phyloP scores from a whole-genome alignment of 1,140 invertebrate species.

The Rhagoletis zephyria region DNA sequence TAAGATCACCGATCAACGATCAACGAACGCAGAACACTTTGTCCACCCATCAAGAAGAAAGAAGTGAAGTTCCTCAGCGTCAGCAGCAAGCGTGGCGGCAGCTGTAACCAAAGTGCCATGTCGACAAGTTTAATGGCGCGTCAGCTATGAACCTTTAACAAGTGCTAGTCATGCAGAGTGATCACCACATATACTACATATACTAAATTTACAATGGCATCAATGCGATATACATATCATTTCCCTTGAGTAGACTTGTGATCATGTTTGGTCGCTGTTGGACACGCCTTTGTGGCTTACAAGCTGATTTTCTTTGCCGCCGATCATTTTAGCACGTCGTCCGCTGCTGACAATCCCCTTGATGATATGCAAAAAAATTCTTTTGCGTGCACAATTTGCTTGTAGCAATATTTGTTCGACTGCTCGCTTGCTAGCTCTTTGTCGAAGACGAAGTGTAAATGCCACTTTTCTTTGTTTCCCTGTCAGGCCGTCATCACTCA shows the following conservation, averaged over 20 bases:
- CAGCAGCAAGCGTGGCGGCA: background rate
- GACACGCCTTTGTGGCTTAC: background rate
- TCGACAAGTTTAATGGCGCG: constrained; percentile 30
- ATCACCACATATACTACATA: background rate
- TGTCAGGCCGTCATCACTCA: constrained; percentile 13
- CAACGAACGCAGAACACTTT: background rate
- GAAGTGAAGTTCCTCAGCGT: background rate
- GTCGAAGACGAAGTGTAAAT: background rate
- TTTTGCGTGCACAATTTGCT: background rate
- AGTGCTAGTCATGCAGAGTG: background rate
- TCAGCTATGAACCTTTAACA: background rate
- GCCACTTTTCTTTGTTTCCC: constrained; percentile 39
- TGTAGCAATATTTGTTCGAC: no score
- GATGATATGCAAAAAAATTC: constrained; percentile 45
- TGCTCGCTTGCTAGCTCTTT: no score
- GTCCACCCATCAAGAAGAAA: background rate
- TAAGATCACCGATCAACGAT: background rate
- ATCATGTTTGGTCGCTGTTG: background rate
- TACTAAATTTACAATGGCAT: no score
- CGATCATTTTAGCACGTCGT: constrained; percentile 36
- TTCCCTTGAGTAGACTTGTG: background rate
- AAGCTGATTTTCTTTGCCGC: background rate
- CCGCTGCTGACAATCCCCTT: constrained; percentile 15
- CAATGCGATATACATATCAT: background rate
- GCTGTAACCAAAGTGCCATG: background rate